Evolutionary conservation across 2,888 invertebrate species (phyloP).

Genomic region (Drosophila kokeensis): DNA sequence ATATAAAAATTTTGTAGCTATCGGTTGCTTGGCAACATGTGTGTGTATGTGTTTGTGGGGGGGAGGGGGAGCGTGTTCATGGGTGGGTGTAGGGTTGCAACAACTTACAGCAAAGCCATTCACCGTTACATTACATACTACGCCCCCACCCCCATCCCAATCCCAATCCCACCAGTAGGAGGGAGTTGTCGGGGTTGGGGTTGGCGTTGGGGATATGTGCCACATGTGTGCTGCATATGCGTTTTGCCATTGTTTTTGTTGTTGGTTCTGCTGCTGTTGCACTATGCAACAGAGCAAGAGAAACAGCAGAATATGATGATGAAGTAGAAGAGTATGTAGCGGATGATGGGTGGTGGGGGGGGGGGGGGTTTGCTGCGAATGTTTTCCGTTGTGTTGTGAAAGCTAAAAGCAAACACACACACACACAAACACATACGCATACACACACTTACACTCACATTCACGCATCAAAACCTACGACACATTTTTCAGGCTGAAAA

Average conservation of each 20-base stretch:
- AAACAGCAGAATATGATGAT: slow-evolving; percentile 14
- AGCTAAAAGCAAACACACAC: slow-evolving; percentile 39
- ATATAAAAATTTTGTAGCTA: slow-evolving; percentile 23
- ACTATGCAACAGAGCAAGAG: slow-evolving; percentile 38
- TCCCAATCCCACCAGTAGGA: neutral
- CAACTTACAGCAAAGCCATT: slow-evolving; percentile 32
- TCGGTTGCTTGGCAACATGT: slow-evolving; percentile 36
- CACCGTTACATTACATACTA: neutral
- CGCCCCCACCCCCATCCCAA: neutral
- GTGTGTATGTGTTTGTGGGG: slow-evolving; percentile 3
- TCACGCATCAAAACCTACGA: slow-evolving; percentile 57
- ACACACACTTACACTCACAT: slow-evolving; percentile 3
- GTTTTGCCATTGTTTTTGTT: slow-evolving; percentile 47
- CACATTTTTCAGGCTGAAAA: slow-evolving; percentile 62
- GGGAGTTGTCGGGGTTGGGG: neutral
- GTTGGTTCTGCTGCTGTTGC: slow-evolving; percentile 34
- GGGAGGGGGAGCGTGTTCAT: neutral
- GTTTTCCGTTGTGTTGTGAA: slow-evolving; percentile 52
- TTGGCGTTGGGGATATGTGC: slow-evolving; percentile 6
- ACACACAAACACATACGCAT: neutral
- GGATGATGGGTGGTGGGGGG: neutral
- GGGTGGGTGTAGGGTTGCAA: slow-evolving; percentile 16
- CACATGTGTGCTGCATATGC: slow-evolving; percentile 65
- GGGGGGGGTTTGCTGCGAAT: slow-evolving; percentile 23
- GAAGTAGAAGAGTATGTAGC: slow-evolving; percentile 1